Conservation (phyloP, 2,113 vertebrate genomes). For the Emydura subglobosa region DNA sequence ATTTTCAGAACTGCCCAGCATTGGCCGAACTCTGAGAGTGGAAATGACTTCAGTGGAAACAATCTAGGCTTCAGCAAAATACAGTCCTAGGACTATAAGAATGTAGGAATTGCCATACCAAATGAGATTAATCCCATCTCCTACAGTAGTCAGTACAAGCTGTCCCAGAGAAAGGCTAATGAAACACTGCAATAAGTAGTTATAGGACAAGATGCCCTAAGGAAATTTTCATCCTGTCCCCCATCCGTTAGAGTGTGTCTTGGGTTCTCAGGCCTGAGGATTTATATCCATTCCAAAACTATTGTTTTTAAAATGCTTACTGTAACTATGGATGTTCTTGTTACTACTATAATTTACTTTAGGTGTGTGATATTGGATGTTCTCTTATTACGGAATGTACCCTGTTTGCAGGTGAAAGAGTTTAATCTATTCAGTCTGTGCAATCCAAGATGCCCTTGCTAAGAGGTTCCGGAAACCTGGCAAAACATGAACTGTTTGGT, state of each 20-base stretch:
- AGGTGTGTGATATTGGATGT: not conserved
- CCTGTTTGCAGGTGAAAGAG: not conserved
- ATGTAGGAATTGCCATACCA: not conserved
- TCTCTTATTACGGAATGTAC: not conserved
- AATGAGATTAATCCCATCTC: not conserved
- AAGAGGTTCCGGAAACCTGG: not conserved
- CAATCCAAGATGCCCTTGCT: not conserved
- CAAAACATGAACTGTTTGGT: not conserved
- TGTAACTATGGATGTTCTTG: conserved; percentile 31
- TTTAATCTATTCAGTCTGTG: not conserved
- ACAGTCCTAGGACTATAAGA: rapidly evolving
- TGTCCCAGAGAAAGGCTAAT: not conserved
- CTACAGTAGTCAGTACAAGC: rapidly evolving
- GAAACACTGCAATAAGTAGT: not conserved
- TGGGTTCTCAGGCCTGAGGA: not conserved
- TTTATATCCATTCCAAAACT: conserved; percentile 7
- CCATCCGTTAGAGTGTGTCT: not conserved
- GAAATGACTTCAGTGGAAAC: no score
- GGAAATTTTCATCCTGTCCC: not conserved
- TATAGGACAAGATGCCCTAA: not conserved
- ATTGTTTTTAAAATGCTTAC: conserved; percentile 32
- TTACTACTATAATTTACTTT: conserved; percentile 55
- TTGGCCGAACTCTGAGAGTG: not conserved
- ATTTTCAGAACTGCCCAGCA: not conserved
- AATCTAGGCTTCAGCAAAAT: not conserved